A percentile compares a stretch with the other conserved stretches of the same genome.
phyloP scores from a whole-genome alignment of 2,113 vertebrate genomes.

The Alexandromys fortis region DNA sequence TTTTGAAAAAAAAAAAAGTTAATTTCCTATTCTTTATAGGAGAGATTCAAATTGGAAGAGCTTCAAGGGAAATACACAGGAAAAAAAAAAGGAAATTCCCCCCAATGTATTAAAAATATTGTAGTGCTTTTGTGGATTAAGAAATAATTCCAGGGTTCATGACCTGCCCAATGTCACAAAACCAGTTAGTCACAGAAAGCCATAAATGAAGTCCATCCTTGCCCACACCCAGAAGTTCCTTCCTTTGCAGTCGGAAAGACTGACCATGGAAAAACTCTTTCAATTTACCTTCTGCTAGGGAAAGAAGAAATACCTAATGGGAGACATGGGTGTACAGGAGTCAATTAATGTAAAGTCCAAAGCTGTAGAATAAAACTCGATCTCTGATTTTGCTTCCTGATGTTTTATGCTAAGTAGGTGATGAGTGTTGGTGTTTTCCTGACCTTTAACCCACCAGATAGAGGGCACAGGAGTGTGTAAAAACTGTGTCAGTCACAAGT shows the following conservation, averaged over 20 bases:
- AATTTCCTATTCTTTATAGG: background rate
- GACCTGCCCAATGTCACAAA: background rate
- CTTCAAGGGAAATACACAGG: slow-evolving; percentile 10
- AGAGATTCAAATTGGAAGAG: background rate
- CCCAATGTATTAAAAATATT: background rate
- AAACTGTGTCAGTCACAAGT: background rate
- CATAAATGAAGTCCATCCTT: background rate
- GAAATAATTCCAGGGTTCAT: background rate
- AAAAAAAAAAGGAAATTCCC: background rate
- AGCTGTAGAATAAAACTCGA: background rate
- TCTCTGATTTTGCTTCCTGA: background rate
- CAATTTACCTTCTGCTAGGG: background rate
- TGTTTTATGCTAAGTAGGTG: background rate
- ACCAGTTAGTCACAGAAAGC: background rate
- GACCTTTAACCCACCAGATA: background rate
- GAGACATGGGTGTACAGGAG: background rate
- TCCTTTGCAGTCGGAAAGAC: background rate
- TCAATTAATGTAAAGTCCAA: background rate
- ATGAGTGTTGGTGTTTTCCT: background rate
- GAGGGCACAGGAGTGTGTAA: background rate
- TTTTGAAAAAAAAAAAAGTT: background rate
- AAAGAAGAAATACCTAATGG: background rate
- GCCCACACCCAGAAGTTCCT: background rate
- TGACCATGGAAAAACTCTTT: background rate
- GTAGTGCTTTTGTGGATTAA: background rate